A percentile compares a stretch with the other conserved stretches of the same genome.
These are phyloP conservation scores for Pterobdella sp. DNA, from an alignment of 2,888 invertebrate species.

Conservation along the genomic window DNA sequence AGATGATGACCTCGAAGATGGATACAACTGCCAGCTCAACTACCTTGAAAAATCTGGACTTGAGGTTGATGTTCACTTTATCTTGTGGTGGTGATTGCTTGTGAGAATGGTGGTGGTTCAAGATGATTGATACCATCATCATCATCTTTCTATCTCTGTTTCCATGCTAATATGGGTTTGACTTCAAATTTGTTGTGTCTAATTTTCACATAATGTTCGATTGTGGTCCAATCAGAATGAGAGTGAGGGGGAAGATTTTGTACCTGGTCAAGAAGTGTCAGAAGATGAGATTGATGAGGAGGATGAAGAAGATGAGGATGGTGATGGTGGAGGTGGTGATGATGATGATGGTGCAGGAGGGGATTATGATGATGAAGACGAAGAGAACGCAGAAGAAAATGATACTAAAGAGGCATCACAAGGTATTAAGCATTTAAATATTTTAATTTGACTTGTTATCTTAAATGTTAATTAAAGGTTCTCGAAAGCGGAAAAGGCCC, in stretches of 20 bases:
- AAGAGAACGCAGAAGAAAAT: constrained; percentile 30
- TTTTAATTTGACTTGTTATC: not conserved
- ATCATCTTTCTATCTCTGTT: not conserved
- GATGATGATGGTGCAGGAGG: constrained; percentile 27
- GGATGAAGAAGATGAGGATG: constrained; percentile 36
- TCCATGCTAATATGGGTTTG: not conserved
- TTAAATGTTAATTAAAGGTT: not conserved
- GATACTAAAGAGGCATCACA: constrained; percentile 4
- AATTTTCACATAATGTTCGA: not conserved
- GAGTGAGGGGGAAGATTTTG: constrained; percentile 25
- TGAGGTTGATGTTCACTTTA: too few species aligned
- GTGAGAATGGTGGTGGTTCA: not conserved
- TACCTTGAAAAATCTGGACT: constrained; percentile 54
- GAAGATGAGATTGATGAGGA: constrained; percentile 38
- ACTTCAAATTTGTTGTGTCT: not conserved
- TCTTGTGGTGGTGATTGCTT: too few species aligned
- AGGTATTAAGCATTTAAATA: not conserved
- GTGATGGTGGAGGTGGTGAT: constrained; percentile 21
- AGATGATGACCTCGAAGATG: constrained; percentile 45
- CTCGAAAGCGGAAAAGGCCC: constrained; percentile 30
- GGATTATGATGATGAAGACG: constrained; percentile 23
- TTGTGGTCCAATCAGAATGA: constrained; percentile 28
- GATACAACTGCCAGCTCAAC: constrained; percentile 63
- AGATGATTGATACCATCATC: not conserved
- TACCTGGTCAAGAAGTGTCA: constrained; percentile 32